phyloP scores from a whole-genome alignment of 2,888 invertebrate species.

The Stenurella melanura region DNA sequence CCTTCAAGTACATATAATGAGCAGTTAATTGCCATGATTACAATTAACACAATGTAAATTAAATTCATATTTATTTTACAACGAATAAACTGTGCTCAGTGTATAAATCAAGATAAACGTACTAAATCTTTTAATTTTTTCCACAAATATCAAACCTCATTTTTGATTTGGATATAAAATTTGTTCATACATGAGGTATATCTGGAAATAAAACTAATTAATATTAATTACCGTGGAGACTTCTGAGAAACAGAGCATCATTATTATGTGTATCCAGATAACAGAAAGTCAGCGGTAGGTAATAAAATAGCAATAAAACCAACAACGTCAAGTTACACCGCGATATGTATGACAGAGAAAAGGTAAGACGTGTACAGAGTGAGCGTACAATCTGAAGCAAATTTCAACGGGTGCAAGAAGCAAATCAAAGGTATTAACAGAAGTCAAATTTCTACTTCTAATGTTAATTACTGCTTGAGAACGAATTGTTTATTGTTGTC shows the following conservation, averaged over 20 bases:
- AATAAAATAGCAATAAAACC: slow-evolving; percentile 61
- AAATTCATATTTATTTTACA: too few species aligned
- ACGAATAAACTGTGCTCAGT: background rate
- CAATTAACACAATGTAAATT: too few species aligned
- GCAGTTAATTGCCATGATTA: too few species aligned
- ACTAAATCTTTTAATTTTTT: background rate
- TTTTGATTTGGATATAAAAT: slow-evolving; percentile 45
- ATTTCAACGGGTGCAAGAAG: background rate
- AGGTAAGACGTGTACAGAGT: slow-evolving; percentile 26
- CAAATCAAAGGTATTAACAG: too few species aligned
- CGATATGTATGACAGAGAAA: slow-evolving; percentile 44
- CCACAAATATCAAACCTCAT: background rate
- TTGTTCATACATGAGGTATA: slow-evolving; percentile 45
- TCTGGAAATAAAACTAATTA: slow-evolving; percentile 58
- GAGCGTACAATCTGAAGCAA: background rate
- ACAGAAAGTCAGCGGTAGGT: slow-evolving; percentile 55
- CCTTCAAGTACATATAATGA: too few species aligned
- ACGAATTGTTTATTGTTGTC: too few species aligned
- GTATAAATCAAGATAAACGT: background rate
- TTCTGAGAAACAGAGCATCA: slow-evolving; percentile 60
- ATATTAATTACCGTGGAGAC: slow-evolving; percentile 60
- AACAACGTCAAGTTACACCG: slow-evolving; percentile 43
- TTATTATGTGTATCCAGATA: slow-evolving; percentile 62
- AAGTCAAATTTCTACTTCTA: too few species aligned
- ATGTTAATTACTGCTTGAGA: too few species aligned